These are phyloP conservation scores for Notodonta dromedarius DNA, from an alignment of 2,888 invertebrate species.

Conservation along the genomic window DNA sequence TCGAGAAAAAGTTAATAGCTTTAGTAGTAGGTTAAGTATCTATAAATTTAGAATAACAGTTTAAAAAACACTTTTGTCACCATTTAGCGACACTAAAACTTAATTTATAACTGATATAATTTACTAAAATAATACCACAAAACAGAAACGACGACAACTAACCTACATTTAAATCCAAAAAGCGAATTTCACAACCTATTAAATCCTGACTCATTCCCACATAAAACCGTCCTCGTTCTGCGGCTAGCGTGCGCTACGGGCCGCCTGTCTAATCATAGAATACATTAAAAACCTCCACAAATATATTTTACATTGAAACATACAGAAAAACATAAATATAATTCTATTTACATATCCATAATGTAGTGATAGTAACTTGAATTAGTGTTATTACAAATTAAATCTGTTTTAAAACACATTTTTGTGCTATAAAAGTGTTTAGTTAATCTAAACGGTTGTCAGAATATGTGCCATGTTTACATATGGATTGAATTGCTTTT, in stretches of 20 bases:
- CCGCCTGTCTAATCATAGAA: conserved; percentile 32
- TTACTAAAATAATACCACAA: too few relatives aligned
- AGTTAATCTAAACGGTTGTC: background rate
- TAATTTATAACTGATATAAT: too few relatives aligned
- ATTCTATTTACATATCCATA: conserved; percentile 1
- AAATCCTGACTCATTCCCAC: conserved; percentile 21
- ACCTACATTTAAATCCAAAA: background rate
- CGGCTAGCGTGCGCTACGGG: conserved; percentile 23
- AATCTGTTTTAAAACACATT: background rate
- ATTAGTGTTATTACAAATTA: conserved; percentile 8
- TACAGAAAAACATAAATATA: conserved; percentile 25
- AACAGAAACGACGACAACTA: too few relatives aligned
- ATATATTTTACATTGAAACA: conserved; percentile 26
- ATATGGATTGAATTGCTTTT: background rate
- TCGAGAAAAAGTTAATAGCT: too few relatives aligned
- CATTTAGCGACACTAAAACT: too few relatives aligned
- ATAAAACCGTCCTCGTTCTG: conserved; percentile 16
- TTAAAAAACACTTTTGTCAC: too few relatives aligned
- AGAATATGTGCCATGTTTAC: background rate
- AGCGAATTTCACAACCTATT: background rate
- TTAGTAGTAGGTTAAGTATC: too few relatives aligned
- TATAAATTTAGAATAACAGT: too few relatives aligned
- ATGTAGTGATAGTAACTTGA: background rate
- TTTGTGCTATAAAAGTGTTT: background rate
- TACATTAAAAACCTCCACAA: conserved; percentile 29